Evolutionary conservation across 2,113 vertebrate species (phyloP), one percentile per base, ranked within the genome.

Genomic region (Tachycineta bicolor): DNA sequence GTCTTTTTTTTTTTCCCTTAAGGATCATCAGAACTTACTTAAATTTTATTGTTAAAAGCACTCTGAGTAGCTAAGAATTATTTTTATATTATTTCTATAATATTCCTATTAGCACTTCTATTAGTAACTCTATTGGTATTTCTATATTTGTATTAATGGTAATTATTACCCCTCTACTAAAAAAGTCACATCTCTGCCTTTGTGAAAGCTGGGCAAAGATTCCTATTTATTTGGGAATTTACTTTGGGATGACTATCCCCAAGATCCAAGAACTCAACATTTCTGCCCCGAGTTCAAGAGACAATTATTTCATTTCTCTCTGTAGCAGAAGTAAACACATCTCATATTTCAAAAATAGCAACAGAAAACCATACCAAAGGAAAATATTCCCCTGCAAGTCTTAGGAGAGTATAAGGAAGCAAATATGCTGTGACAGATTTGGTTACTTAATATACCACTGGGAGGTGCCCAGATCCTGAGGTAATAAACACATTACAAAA

Each of bases 351-450:
- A 91, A 91, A 94, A 91, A 69, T 6, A 88, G 64, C 34, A 64
- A 64, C 13, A 70, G 59, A 87, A 89, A 79, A 62, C 16, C 20
- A n/a, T 26, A 64, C 29, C n/a, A 85, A 91, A 93, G 46, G 43
- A 85, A 90, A 87, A 94, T 49, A 87, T 49, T 94, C 49, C n/a
- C 46, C 58, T 58, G 31, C n/a, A 69, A 85, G 33, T 58, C 41
- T 76, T 53, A 76, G n/a, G 44, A 87, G 49, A 78, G 10, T 17
- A 53, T 81, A 75, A 58, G 53, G 58, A 87, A 87, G 62, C 9
- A 84, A 91, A 89, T 71, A 87, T 85, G 17, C 64, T 77, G 39
- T 90, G 87, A 82, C 84, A 91, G 78, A 82, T 81, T 52, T 79
- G 55, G 92, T 93, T 96, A 71, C 81, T 82, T 75, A 87, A 56